These are phyloP conservation scores for Chrysogorgia sp. DNA, from an alignment of 92 coral and sea anemone genomes.

Conservation along the genomic window DNA sequence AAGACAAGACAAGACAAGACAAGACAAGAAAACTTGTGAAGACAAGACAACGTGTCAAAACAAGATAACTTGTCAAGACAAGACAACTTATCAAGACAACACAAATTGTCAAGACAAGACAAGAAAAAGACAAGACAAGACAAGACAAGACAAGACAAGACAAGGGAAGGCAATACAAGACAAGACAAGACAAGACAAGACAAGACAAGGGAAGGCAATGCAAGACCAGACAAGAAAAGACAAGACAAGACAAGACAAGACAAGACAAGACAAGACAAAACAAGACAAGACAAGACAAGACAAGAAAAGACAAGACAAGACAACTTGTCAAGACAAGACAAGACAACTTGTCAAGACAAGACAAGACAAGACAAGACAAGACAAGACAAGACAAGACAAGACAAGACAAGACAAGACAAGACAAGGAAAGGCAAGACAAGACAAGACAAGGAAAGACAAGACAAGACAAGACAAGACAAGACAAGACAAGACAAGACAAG, in stretches of 20 bases:
- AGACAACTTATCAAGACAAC: not conserved
- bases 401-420: conserved; percentile 4
- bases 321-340: not conserved
- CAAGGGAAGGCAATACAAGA: not conserved
- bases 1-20: conserved; percentile 6
- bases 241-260: not conserved
- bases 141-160: conserved; percentile 1
- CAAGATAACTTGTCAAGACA: not conserved
- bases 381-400: not conserved
- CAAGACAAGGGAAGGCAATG: not conserved
- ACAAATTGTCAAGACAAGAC: conserved; percentile 7
- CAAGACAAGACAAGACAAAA: not conserved
- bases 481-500: conserved; percentile 7
- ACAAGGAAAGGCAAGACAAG: no score
- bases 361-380: conserved; percentile 4
- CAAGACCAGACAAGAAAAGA: not conserved
- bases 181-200: no score
- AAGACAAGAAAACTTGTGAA: not conserved
- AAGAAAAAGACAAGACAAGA: conserved; percentile 1
- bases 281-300: not conserved
- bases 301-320: no score
- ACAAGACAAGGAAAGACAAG: no score
- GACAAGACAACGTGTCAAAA: no score
- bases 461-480: not conserved
- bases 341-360: not conserved